Evolutionary conservation across 2,888 invertebrate species (phyloP).

Genomic region (Lampropteryx suffumata): DNA sequence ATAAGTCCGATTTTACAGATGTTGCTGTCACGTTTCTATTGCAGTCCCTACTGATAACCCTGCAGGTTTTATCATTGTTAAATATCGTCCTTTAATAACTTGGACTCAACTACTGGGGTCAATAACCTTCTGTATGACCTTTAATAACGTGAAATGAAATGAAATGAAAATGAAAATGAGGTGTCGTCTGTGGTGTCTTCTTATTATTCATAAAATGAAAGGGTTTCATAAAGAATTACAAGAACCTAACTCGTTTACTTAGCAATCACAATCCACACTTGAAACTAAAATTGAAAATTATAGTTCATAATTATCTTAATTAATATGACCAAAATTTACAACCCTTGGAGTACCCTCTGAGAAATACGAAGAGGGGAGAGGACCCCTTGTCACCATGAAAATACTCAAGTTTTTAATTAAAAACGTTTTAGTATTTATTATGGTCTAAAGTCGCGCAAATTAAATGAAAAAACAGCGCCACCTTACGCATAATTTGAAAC

Average conservation of each 20-base stretch:
- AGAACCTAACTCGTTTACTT: constrained; percentile 7
- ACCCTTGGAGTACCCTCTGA: constrained; percentile 25
- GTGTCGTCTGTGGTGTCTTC: too few species aligned
- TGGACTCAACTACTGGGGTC: too few species aligned
- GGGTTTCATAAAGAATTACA: constrained; percentile 45
- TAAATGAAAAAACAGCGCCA: constrained; percentile 40
- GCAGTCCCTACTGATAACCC: too few species aligned
- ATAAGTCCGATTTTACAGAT: too few species aligned
- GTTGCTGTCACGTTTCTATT: too few species aligned
- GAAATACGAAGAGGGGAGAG: constrained; percentile 38
- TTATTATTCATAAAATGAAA: too few species aligned
- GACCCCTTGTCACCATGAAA: constrained; percentile 38
- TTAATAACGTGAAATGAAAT: too few species aligned
- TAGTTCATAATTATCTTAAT: constrained; percentile 33
- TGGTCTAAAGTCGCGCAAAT: constrained; percentile 45
- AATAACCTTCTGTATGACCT: too few species aligned
- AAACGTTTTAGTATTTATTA: constrained; percentile 49
- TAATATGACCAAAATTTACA: constrained; percentile 32
- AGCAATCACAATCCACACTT: constrained; percentile 13
- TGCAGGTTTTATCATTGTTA: too few species aligned
- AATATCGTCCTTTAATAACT: too few species aligned
- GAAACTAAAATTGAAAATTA: constrained; percentile 17
- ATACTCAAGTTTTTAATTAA: constrained; percentile 49
- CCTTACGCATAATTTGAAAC: constrained; percentile 46
- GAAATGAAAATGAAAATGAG: too few species aligned